Base-by-base conservation (phyloP, 2,888 invertebrate species). In the Pseudanteris insignis region DNA sequence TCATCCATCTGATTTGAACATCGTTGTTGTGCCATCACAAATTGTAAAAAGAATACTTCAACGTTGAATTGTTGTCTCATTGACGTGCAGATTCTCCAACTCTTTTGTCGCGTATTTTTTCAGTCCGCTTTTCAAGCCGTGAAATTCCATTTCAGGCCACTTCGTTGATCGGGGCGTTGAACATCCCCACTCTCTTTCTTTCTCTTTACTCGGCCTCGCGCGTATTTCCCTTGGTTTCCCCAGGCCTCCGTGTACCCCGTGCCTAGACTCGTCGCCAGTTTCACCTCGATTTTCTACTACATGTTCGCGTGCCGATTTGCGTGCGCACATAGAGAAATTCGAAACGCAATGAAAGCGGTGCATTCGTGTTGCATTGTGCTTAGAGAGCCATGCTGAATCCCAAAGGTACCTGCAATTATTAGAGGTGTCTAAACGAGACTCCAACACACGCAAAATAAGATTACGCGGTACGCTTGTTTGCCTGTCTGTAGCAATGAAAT, bases 41-140 rank as follows among this genome's bases (percentile, higher is more conserved):
- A 40, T 46, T 62, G 47, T 15, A 38, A 51, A 44, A 18, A 18
- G 6, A 63, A 50, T 57, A 47, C 57, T 38, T 33, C 43, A 53
- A 34, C 37, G 33, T 10, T 44, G 58, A 58, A 58, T 63, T 46
- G 51, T 53, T 41, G 51, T 53, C 57, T 58, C 41, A 63, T 63
- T 58, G 24, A 55, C 41, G 61, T 62, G 53, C 57, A 47, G 53
- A 63, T 58, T 63, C 57, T 53, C 47, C 32, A 32, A 48, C 53
- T 57, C 40, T 48, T 53, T 53, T 46, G 21, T 40, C 28, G 55
- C 47, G 57, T 51, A 57, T 57, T 62, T 62, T 62, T 50, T 41
- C 51, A 51, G 51, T 30, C 33, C 46, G 47, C 36, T 50, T 55
- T 55, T 50, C 38, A 48, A 41, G 46, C 51, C 36, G 41, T 40